Evolutionary conservation across 92 coral and sea anemone genomes (phyloP), one percentile per base, ranked within the genome.

Genomic region (Heliopora coerulea): DNA sequence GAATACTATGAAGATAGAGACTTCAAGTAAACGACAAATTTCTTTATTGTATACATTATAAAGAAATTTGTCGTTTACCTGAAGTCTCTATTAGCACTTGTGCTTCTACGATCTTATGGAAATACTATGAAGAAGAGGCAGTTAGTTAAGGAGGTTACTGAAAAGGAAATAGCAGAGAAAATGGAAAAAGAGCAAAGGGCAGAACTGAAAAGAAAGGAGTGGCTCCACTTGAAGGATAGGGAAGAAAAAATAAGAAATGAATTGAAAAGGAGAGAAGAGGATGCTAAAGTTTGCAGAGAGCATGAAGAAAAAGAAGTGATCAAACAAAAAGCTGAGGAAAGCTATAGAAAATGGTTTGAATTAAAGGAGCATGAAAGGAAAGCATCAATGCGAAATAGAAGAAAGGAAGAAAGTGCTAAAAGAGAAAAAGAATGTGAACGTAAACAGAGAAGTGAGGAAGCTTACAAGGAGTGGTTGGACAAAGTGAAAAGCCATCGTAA

Each of bases 391-490:
- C 73, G 66, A 50, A 74, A 81, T 20, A 87, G 73, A 27, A 85
- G 83, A 82, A 60, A 54, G 35, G 73, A 83, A 23, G 88, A 85
- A 72, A 56, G 78, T 44, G 73, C 57, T 35, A 65, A 67, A 78
- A 88, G 90, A 73, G 91, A 95, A 26, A 82, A 73, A 48, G 84
- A 85, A 52, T 66, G 81, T 39, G 89, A 91, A 52, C 86, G 88
- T 48, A 82, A 63, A 33, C 33, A 90, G 81, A 69, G 81, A 66
- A 88, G 78, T 65, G 91, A 90, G 41, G 91, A 88, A 72, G 96
- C 96, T 21, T 95, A 88, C 79, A 73, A 81, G 37, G 79, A 75
- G 65, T 95, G 99, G 99, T 79, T 88, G 25, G 70, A 81, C 54
- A 79, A 86, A 33, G 78, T 83, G 28, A 95, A 84, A 79, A 74